Base-by-base conservation (phyloP, 2,113 vertebrate species). In the Paracanthobrama guichenoti region DNA sequence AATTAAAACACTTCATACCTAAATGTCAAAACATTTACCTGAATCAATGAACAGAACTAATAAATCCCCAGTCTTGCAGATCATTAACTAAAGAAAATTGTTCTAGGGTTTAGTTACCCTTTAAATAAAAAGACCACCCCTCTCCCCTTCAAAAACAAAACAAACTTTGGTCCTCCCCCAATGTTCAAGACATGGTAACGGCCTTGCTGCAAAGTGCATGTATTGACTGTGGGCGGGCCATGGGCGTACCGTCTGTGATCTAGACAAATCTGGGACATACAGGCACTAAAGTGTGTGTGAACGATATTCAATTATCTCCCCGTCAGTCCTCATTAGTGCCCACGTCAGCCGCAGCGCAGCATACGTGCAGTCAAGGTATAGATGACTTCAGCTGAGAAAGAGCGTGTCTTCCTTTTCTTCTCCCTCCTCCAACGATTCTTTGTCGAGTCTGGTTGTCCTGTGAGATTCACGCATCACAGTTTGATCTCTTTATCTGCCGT, bases 321-420 rank as follows among this genome's bases (percentile, higher is more conserved):
- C 9, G 42, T 81, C 77, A 6, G 16, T 46, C 46, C 75, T 83
- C 80, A 50, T 85, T 79, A 79, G 80, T 67, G 31, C 46, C 60
- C 18, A 2, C 24, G 53, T 79, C 62, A 24, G 39, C 39, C 60
- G 22, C 66, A 50, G 13, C 20, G 31, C 31, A 24, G 60, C 26
- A 13, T 62, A 28, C 3, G 12, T 13, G 50, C 53, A 39, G 59
- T 62, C 48, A 77, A 85, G 81, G 35, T 73, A 11, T 66, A 60
- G 69, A 85, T 67, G 22, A 42, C 28, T 39, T n/a, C 18, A 13
- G 26, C 13, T 6, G 66, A 42, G 77, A 55, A 24, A n/a, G 48
- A n/a, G 13, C 0, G 4, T 1, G 28, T 31, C 57, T 46, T 1
- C 69, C 35, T 75, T 31, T 69, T 31, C 24, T 64, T 67, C 60